These are phyloP conservation scores for Ianthella basta DNA, from an alignment of 37 sponge, comb jelly and placozoan genomes.

Conservation along the genomic window DNA sequence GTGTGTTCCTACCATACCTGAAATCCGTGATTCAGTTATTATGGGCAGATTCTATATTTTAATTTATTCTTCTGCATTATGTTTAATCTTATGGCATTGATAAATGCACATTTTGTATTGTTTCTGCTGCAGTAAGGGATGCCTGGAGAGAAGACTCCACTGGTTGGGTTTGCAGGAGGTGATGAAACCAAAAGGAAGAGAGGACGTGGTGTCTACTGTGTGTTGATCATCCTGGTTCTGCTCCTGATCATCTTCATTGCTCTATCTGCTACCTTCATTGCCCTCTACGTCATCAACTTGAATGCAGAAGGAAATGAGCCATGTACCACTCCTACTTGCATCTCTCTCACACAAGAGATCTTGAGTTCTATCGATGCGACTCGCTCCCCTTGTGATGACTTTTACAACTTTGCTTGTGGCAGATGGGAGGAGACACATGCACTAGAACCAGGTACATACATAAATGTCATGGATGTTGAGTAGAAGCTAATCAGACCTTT, in stretches of 20 bases:
- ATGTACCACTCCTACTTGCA: constrained; percentile 60
- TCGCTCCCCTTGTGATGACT: constrained; percentile 78
- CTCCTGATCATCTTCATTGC: neutral
- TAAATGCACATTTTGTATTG: too few species aligned
- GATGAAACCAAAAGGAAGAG: neutral
- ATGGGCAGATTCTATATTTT: too few species aligned
- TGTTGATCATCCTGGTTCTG: neutral
- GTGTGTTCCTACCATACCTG: too few species aligned
- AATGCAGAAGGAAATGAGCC: neutral
- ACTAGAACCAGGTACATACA: constrained; percentile 58
- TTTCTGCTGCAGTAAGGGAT: neutral
- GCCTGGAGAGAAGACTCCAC: neutral
- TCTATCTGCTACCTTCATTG: neutral
- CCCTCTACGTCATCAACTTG: neutral
- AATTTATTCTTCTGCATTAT: too few species aligned
- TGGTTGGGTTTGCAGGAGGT: neutral
- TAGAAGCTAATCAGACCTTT: too few species aligned
- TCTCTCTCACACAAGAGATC: constrained; percentile 51
- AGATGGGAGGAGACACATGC: constrained; percentile 58
- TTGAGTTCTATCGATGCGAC: constrained; percentile 48
- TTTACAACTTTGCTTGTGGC: constrained; percentile 84
- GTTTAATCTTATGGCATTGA: too few species aligned
- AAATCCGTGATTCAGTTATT: too few species aligned
- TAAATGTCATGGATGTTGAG: neutral
- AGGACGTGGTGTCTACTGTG: neutral